Evolutionary conservation across 2,797 vertebrate species (phyloP), one percentile per base, ranked within the genome.

Genomic region (Lepus oiostolus): DNA sequence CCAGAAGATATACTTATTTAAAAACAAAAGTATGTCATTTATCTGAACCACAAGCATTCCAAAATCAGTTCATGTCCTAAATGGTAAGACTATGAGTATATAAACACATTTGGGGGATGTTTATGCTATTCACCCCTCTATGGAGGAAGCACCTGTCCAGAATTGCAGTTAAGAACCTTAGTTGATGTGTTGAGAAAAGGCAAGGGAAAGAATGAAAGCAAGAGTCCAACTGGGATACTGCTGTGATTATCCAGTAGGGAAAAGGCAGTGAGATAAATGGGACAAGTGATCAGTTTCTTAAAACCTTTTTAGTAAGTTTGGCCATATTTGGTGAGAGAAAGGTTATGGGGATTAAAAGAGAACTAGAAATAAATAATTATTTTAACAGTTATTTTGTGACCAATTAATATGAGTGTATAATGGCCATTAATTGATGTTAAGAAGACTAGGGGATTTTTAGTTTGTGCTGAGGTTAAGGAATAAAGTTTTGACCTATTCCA

Each of bases 301-400:
- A 35, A 52, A 30, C 8, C 52, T 67, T 79, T 38, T 74, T 2
- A 84, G 38, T 75, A 58, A 63, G 30, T 60, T 76, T n/a, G 0
- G 68, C 0, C 16, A 21, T 2, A 63, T 68, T 28, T 72, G 35
- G 1, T 83, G n/a, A 83, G 67, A 4, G 7, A 28, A 54, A 93
- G 7, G 13, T n/a, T 67, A 50, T 60, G 2, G 7, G 19, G 22
- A 82, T 79, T 74, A 81, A 86, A 63, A 88, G 3, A n/a, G 91
- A 93, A 82, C n/a, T 70, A 24, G 8, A 16, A 12, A 35, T 74
- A 84, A 79, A 50, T 2, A 85, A 84, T 82, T 4, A 95, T 70
- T 88, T 14, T 24, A 54, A 71, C 1, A 80, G 50, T 76, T 72
- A 75, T 58, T 93, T 70, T 83, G 1, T 81, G 12, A 72, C 22